Conservation (phyloP, 2,113 vertebrate genomes). For the Caranx ignobilis region DNA sequence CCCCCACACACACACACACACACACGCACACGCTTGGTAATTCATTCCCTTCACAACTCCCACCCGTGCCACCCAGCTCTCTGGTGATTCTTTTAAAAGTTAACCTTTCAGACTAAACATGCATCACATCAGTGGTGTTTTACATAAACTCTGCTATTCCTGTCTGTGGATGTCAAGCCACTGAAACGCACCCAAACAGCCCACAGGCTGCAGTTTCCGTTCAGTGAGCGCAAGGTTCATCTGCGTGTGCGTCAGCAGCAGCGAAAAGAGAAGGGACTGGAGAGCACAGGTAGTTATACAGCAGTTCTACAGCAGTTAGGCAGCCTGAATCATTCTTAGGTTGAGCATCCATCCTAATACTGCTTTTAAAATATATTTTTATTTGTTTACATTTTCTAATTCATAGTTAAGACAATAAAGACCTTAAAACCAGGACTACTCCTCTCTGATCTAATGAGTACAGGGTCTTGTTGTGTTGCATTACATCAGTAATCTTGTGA, state of each 20-base stretch:
- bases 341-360: not conserved
- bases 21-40: not conserved
- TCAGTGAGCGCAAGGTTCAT: conserved; percentile 1
- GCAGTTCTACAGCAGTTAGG: not conserved
- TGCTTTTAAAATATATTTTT: too few relatives aligned
- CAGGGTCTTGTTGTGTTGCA: not conserved
- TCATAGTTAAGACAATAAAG: too few relatives aligned
- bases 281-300: not conserved
- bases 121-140: conserved; percentile 33
- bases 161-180: conserved; percentile 24
- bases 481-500: not conserved
- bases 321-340: not conserved
- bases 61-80: not conserved
- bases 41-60: conserved; percentile 9
- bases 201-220: conserved; percentile 14
- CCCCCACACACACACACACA: too few relatives aligned
- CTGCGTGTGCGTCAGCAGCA: not conserved
- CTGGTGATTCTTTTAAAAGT: conserved; percentile 8
- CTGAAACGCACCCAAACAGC: conserved; percentile 16
- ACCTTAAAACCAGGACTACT: too few relatives aligned
- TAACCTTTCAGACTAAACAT: conserved; percentile 23
- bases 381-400: too few relatives aligned
- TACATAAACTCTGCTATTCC: conserved; percentile 29
- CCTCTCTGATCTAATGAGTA: too few relatives aligned
- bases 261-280: not conserved